Conservation (phyloP, 2,888 invertebrate species). For the Calliphora vomitoria region DNA sequence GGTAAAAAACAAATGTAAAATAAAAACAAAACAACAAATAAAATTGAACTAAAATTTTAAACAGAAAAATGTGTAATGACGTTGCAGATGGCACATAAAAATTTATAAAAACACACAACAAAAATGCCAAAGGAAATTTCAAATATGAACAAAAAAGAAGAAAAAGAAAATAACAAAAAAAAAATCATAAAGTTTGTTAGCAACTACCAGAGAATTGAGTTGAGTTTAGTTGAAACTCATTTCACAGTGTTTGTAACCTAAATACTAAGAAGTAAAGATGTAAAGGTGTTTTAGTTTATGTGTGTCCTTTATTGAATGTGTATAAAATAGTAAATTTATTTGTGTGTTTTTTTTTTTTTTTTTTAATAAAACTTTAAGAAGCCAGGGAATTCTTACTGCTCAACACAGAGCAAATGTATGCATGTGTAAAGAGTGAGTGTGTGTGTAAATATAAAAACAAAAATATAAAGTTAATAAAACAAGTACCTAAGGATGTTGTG, state of each 20-base stretch:
- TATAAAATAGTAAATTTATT: constrained; percentile 60
- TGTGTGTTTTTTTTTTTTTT: constrained; percentile 4
- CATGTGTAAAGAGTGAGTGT: not conserved
- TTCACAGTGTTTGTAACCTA: constrained; percentile 11
- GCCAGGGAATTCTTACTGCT: constrained; percentile 43
- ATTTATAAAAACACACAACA: constrained; percentile 15
- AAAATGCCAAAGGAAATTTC: constrained; percentile 19
- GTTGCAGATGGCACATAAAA: constrained; percentile 64
- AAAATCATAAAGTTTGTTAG: constrained; percentile 33
- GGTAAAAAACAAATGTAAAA: constrained; percentile 8
- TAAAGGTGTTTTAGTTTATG: constrained; percentile 24
- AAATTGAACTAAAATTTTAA: constrained; percentile 47
- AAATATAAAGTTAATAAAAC: constrained; percentile 23
- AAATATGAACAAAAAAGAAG: constrained; percentile 4
- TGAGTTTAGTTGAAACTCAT: constrained; percentile 15
- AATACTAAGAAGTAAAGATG: not conserved
- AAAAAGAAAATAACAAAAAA: not conserved
- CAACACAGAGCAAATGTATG: not conserved
- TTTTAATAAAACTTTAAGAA: constrained; percentile 52
- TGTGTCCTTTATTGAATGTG: constrained; percentile 24
- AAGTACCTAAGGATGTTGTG: not conserved
- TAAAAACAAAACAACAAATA: not conserved
- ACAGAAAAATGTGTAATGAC: constrained; percentile 49
- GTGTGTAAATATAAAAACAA: constrained; percentile 18
- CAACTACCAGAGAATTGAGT: constrained; percentile 18